Conservation (phyloP, 2,888 invertebrate species). For the Drosophila monieri region DNA sequence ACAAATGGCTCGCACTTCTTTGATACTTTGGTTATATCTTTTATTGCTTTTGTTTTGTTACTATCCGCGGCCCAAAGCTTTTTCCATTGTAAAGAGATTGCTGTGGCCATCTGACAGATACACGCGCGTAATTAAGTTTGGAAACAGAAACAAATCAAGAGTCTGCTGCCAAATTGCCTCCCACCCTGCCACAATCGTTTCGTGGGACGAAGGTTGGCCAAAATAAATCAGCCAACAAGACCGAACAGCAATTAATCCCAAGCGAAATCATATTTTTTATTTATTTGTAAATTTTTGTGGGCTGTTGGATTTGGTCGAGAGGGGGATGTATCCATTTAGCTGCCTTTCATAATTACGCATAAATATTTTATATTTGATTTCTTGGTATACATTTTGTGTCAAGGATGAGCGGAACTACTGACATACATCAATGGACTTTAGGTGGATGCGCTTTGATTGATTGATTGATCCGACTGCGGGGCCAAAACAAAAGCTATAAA, state of each 20-base stretch:
- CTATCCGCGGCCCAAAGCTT: constrained; percentile 13
- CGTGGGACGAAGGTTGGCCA: constrained; percentile 64
- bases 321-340: constrained; percentile 42
- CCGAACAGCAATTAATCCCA: constrained; percentile 49
- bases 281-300: constrained; percentile 33
- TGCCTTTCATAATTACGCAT: constrained; percentile 61
- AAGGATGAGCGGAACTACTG: constrained; percentile 70
- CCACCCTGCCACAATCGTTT: constrained; percentile 16
- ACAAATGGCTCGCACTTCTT: constrained; percentile 6
- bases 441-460: constrained; percentile 58
- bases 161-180: constrained; percentile 42
- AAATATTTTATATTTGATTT: constrained; percentile 34
- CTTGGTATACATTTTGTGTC: constrained; percentile 57
- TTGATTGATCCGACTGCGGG: constrained; percentile 48
- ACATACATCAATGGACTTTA: constrained; percentile 40
- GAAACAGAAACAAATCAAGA: constrained; percentile 24
- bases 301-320: constrained; percentile 30
- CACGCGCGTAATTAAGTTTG: constrained; percentile 40
- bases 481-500: constrained; percentile 22
- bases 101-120: constrained; percentile 32
- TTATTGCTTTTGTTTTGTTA: constrained; percentile 8
- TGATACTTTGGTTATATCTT: neutral
- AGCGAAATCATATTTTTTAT: constrained; percentile 35
- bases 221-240: constrained; percentile 49
- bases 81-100: constrained; percentile 34